Evolutionary conservation across 53 echinoderm and acorn worm species (phyloP), one percentile per base, ranked within the genome.

Genomic region (Antedon mediterranea): DNA sequence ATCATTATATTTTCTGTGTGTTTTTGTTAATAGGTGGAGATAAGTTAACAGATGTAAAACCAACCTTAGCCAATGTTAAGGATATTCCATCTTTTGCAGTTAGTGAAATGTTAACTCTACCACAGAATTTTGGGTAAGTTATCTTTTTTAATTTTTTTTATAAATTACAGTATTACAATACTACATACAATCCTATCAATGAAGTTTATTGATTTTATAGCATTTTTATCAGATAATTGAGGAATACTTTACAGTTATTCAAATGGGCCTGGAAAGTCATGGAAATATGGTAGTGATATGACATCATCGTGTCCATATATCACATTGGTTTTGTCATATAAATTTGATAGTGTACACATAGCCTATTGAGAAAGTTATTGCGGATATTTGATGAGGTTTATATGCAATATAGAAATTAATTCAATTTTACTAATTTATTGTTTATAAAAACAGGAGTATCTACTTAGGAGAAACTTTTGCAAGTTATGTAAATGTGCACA

Each of bases 401-500:
- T n/a, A 37, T 11, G 37, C 37, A 37, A 37, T 37, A 6, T 37
- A 37, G 4, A 37, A 6, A 37, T 6, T 37, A 37, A 37, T 11
- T 11, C 37, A 37, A 37, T 6, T 6, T 11, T 37, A 37, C 11
- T 37, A 4, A 37, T 37, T 6, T 37, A 6, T 37, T 37, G 11
- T 37, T 6, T 57, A 2, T 57, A 57, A 8, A 57, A 18, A 26
- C 79, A 98, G 98, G 88, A 98, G 91, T 44, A 98, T 98, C 71
- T 98, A 92, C 80, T 82, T 98, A 20, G 98, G 98, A 23, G 98
- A 98, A 81, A 98, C 98, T 13, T 98, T 98, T 78, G 89, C 92
- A 42, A 86, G 98, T 75, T 98, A 88, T 71, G 88, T 98, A 72
- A 92, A 90, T 81, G 98, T 98, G 20, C 98, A 98, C 79, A 98